Conservation (phyloP, 2,113 vertebrate species). For the Saccopteryx bilineata region DNA sequence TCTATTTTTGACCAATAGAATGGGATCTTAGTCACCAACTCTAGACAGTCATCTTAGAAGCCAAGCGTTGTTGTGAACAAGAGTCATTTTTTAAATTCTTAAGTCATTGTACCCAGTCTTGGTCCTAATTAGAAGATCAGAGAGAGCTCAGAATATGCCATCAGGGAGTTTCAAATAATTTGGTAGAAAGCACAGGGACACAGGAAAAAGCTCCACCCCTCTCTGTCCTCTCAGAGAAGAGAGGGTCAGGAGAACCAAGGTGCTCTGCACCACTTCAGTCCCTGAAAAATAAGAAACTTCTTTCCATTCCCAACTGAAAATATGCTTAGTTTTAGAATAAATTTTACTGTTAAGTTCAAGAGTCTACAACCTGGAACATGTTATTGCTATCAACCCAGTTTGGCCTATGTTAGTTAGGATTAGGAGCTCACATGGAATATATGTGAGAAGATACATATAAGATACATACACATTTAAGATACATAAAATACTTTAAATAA, state of each 20-base stretch:
- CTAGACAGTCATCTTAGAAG: not conserved
- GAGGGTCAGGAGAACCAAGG: not conserved
- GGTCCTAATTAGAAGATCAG: not conserved
- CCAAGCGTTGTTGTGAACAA: not conserved
- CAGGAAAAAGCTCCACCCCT: not conserved
- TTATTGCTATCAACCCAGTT: not conserved
- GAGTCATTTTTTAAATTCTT: not conserved
- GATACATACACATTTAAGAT: not conserved
- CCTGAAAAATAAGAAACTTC: not conserved
- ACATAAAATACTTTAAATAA: not conserved
- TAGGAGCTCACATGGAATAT: not conserved
- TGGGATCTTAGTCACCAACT: not conserved
- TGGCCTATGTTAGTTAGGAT: not conserved
- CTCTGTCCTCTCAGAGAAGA: not conserved
- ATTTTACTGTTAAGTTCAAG: not conserved
- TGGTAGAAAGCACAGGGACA: not conserved
- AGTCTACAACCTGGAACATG: not conserved
- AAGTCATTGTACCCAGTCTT: not conserved
- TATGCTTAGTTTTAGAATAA: not conserved
- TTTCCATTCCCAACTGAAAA: not conserved
- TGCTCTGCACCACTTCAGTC: not conserved
- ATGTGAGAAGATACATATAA: not conserved
- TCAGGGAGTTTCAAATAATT: not conserved
- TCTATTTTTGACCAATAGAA: not conserved
- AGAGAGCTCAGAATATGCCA: not conserved